Evolutionary conservation across 2,888 invertebrate genomes (phyloP).

Genomic region (Eupithecia insigniata): DNA sequence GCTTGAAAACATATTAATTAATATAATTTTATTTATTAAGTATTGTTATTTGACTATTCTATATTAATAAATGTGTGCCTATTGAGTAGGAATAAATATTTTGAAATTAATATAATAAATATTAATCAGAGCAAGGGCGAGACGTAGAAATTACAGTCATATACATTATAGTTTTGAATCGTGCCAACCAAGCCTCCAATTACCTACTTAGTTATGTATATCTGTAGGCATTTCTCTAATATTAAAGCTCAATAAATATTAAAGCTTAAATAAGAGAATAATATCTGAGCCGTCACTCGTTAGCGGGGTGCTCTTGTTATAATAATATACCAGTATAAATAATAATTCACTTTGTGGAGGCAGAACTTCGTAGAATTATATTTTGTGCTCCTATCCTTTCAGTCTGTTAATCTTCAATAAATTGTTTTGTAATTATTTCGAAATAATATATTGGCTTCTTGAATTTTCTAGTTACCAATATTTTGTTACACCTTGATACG

Average conservation of each 20-base stretch:
- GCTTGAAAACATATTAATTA: no score
- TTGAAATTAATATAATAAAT: no score
- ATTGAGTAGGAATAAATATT: no score
- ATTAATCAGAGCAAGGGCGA: no score
- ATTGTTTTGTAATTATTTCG: not conserved
- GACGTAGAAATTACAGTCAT: no score
- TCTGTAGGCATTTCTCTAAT: no score
- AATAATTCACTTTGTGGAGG: not conserved
- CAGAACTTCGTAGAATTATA: not conserved
- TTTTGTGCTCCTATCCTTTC: not conserved
- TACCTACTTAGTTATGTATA: not conserved
- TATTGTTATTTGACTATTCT: no score
- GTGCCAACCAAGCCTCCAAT: no score
- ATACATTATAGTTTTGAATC: no score
- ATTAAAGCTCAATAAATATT: no score
- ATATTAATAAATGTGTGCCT: no score
- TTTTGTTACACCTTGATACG: not conserved
- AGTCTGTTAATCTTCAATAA: not conserved
- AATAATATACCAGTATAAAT: not conserved
- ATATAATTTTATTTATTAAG: no score
- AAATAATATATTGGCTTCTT: not conserved
- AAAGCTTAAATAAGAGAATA: not conserved
- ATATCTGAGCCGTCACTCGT: not conserved
- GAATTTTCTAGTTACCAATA: not conserved
- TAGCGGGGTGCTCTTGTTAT: not conserved